These are phyloP conservation scores for Aurelia aurita DNA, from an alignment of 30 jellyfish, hydroid and myxozoan genomes.

Conservation along the genomic window DNA sequence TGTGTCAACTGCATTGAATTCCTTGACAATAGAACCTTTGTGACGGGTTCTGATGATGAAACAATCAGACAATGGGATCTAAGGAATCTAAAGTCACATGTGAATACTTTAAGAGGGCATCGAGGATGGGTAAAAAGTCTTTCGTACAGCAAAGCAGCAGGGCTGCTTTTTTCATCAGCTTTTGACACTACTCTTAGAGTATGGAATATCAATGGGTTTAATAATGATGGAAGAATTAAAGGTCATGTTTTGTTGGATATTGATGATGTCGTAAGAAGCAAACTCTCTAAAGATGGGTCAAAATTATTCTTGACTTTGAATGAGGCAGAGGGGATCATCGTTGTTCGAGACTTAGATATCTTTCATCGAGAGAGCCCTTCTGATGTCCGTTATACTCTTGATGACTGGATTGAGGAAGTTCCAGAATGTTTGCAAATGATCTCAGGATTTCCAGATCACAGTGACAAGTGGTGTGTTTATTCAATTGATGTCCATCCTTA, in stretches of 20 bases:
- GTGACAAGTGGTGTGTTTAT: constrained; percentile 82
- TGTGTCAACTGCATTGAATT: constrained; percentile 93
- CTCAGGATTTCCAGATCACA: constrained; percentile 65
- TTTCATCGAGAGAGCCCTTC: not conserved
- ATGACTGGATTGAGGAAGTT: not conserved
- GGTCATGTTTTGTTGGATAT: constrained; percentile 47
- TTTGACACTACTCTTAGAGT: constrained; percentile 87
- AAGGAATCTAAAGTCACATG: constrained; percentile 32
- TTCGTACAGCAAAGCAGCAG: constrained; percentile 54
- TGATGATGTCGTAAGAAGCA: constrained; percentile 70
- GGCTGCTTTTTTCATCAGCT: constrained; percentile 79
- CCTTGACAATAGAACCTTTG: constrained; percentile 79
- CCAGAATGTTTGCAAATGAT: constrained; percentile 67
- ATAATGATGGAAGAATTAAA: constrained; percentile 62
- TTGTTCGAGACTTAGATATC: constrained; percentile 71
- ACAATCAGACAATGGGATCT: constrained; percentile 89
- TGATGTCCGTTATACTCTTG: not conserved
- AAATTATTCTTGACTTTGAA: constrained; percentile 81
- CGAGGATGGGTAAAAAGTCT: constrained; percentile 91
- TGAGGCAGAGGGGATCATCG: constrained; percentile 70
- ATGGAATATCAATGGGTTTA: constrained; percentile 73
- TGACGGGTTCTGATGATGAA: constrained; percentile 91
- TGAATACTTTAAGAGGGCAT: constrained; percentile 80
- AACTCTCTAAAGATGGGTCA: constrained; percentile 59
- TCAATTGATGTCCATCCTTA: constrained; percentile 90